Percentiles rank a stretch among this genome's conserved stretches.
These are phyloP conservation scores for Prionailurus bengalensis DNA, from an alignment of 2,113 vertebrate species.

Conservation along the genomic window DNA sequence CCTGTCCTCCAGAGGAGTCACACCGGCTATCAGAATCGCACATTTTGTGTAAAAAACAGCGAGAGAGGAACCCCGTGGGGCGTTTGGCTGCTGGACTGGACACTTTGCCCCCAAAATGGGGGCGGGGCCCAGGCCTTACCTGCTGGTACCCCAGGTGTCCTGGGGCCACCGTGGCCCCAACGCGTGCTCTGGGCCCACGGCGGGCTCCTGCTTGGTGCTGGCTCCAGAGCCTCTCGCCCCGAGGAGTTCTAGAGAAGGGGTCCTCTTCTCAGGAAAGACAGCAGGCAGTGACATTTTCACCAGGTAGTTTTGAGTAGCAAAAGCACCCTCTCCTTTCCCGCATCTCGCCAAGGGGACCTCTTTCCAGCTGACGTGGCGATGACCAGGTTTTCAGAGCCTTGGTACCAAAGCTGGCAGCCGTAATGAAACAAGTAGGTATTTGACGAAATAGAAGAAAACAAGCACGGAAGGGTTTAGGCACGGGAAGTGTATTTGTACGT, in stretches of 20 bases:
- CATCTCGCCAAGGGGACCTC: neutral
- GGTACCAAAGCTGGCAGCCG: neutral
- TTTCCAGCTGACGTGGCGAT: neutral
- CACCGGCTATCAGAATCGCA: rapidly evolving
- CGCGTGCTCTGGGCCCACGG: neutral
- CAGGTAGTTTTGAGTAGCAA: neutral
- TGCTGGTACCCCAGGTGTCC: too few relatives aligned
- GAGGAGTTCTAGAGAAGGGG: neutral
- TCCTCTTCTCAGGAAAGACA: neutral
- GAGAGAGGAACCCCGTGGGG: rapidly evolving
- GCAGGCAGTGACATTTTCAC: neutral
- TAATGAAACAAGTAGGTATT: neutral
- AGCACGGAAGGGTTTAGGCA: too few relatives aligned
- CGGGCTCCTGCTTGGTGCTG: neutral
- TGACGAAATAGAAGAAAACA: neutral
- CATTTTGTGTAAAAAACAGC: neutral
- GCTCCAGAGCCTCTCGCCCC: neutral
- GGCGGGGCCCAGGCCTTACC: too few relatives aligned
- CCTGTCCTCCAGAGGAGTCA: neutral
- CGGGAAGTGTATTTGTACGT: neutral
- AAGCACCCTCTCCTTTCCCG: neutral
- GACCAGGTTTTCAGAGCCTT: neutral
- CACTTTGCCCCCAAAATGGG: neutral
- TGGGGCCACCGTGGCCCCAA: neutral
- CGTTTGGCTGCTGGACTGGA: neutral